Evolutionary conservation across 2,113 vertebrate species (phyloP).

Genomic region (Corydoras maculifer): DNA sequence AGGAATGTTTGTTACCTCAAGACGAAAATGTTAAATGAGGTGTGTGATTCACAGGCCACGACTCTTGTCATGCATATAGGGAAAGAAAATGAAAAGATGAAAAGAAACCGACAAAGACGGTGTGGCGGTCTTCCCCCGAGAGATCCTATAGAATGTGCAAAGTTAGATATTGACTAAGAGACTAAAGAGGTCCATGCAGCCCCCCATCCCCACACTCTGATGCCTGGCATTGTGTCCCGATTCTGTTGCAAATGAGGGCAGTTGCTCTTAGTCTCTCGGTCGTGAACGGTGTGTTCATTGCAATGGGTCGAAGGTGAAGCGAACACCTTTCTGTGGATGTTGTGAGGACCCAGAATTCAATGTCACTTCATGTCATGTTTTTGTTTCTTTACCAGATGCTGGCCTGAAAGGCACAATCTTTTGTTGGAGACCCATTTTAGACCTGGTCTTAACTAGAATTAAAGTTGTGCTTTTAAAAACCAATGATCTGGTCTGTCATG

Average conservation of each 20-base stretch:
- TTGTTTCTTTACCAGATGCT: constrained; percentile 47
- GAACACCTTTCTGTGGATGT: constrained; percentile 58
- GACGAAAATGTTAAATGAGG: constrained; percentile 22
- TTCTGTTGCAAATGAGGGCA: constrained; percentile 36
- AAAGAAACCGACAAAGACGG: constrained; percentile 6
- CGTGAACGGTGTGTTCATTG: constrained; percentile 29
- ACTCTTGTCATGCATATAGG: constrained; percentile 12
- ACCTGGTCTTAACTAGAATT: constrained; percentile 63
- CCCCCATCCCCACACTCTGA: constrained; percentile 14
- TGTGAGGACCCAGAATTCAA: constrained; percentile 54
- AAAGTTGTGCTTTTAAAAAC: constrained; percentile 71
- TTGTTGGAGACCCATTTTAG: constrained; percentile 70
- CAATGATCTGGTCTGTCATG: constrained; percentile 45
- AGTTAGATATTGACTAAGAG: constrained; percentile 18
- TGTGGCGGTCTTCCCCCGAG: constrained; percentile 18
- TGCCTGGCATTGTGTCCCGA: constrained; percentile 34
- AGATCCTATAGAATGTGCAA: constrained; percentile 33
- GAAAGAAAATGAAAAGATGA: neutral
- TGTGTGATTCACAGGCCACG: constrained; percentile 20
- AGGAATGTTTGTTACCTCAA: constrained; percentile 77
- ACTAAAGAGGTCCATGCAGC: constrained; percentile 16
- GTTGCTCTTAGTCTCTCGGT: constrained; percentile 31
- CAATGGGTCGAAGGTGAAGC: constrained; percentile 45
- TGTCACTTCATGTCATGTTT: constrained; percentile 54
- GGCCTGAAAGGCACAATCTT: constrained; percentile 78